Evolutionary conservation across 2,888 invertebrate species (phyloP), one percentile per base, ranked within the genome.

Genomic region (Oxyteleia sp.): DNA sequence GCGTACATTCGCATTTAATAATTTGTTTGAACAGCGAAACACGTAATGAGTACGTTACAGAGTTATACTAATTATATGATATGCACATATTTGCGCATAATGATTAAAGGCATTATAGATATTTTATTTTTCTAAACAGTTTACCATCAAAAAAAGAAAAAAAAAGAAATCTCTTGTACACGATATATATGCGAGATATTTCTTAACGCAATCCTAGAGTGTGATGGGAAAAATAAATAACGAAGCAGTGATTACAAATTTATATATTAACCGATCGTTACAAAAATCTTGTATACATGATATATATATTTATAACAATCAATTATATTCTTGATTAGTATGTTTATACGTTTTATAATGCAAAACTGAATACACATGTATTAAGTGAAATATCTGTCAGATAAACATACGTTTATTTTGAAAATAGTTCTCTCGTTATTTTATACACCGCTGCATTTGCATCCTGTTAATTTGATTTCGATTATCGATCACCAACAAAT

Each of bases 321-420:
- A 85, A 80, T 84, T 89, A 85, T 88, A 87, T 88, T 90, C 85
- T 88, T 87, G 87, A 88, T 82, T 90, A 87, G 88, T 88, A 89
- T 91, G 90, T 91, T 90, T 91, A 90, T 92, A 91, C 88, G 74
- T 91, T 91, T 91, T 91, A 88, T 89, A 91, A 88, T 85, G 84
- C 86, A 45, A 47, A 47, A 35, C 16, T 10, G 43, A 68, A 43
- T 89, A 86, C 82, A 87, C 80, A 87, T 84, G 88, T 87, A 89
- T 88, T 88, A 90, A 89, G 85, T 71, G 82, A 87, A 87, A 85
- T 78, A 82, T 86, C 85, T 86, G 86, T 86, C 85, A 86, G 85
- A 87, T 87, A 87, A 88, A 90, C 85, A 85, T 86, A 88, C 85
- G 88, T 87, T 87, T 88, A 88, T 88, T 86, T 84, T 85, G 83